Conservation (phyloP, 2,888 invertebrate species). For the Taphrorychus bicolor region DNA sequence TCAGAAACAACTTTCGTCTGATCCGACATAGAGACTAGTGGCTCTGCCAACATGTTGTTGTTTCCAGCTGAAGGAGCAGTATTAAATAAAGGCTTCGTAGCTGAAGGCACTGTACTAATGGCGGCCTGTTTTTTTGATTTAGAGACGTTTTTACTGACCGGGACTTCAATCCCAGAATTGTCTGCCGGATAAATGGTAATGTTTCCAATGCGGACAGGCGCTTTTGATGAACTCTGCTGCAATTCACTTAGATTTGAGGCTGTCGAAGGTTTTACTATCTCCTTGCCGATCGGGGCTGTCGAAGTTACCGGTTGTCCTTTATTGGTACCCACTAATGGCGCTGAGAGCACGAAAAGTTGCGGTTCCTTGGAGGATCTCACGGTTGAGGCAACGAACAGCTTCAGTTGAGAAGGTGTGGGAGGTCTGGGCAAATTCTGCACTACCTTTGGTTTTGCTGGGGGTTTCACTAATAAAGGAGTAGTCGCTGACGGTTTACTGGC, state of each 20-base stretch:
- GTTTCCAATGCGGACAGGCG: constrained; percentile 3
- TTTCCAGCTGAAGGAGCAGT: background rate
- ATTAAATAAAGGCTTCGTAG: background rate
- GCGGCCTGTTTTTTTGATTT: background rate
- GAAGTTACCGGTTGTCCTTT: constrained; percentile 5
- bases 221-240: background rate
- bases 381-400: background rate
- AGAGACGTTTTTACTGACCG: background rate
- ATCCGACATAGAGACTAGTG: background rate
- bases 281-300: constrained; percentile 20
- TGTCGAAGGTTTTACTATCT: constrained; percentile 14
- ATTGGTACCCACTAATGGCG: background rate
- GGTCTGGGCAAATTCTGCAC: background rate
- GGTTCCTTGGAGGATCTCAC: background rate
- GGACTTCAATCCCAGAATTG: background rate
- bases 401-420: too few species aligned
- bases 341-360: background rate
- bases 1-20: background rate
- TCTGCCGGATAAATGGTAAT: constrained; percentile 18
- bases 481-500: background rate
- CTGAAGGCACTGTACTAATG: background rate
- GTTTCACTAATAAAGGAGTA: too few species aligned
- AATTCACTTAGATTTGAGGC: background rate
- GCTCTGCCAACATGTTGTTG: background rate
- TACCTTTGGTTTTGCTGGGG: background rate